Evolutionary conservation across 2,797 vertebrate species (phyloP).

Genomic region (Spatula clypeata): DNA sequence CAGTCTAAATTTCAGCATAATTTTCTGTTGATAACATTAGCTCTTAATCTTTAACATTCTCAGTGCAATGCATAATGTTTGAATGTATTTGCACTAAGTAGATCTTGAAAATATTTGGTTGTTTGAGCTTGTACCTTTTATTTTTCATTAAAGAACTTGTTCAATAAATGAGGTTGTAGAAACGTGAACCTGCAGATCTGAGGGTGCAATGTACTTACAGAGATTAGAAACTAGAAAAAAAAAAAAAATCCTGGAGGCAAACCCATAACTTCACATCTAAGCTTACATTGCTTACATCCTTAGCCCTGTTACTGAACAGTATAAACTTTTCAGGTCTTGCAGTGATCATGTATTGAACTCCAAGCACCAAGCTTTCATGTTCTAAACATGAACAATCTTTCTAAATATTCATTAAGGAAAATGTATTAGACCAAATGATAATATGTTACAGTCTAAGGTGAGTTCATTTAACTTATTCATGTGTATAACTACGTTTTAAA

Average conservation of each 20-base stretch:
- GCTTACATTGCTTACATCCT: background rate
- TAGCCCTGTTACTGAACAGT: background rate
- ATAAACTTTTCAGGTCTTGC: background rate
- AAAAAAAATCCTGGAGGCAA: background rate
- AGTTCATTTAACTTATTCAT: background rate
- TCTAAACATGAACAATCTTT: background rate
- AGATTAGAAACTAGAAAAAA: background rate
- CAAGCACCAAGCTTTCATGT: background rate
- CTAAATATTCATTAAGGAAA: background rate
- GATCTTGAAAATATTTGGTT: background rate
- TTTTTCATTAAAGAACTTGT: background rate
- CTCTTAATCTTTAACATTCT: background rate
- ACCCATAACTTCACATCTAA: background rate
- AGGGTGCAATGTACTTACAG: background rate
- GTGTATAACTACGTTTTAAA: background rate
- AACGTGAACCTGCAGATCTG: background rate
- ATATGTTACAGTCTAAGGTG: background rate
- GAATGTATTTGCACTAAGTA: background rate
- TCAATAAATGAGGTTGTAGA: background rate
- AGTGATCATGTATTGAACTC: background rate
- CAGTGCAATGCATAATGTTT: background rate
- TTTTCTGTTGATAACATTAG: background rate
- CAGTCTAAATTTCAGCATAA: background rate
- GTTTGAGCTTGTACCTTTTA: background rate
- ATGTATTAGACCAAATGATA: background rate